Evolutionary conservation across 2,797 vertebrate species (phyloP).

Genomic region (Poeciliopsis gracilis): DNA sequence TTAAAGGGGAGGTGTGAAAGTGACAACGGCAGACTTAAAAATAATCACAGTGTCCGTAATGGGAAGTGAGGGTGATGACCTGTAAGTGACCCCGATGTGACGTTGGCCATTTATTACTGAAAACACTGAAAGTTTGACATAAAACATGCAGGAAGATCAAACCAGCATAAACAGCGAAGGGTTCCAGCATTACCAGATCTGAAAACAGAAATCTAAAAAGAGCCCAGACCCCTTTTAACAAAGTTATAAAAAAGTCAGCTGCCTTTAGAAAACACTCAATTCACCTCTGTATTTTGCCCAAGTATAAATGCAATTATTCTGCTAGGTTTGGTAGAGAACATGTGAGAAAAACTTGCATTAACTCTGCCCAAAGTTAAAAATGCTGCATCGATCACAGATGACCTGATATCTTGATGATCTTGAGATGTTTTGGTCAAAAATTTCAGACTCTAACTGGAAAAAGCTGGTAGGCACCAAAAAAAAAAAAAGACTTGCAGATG

Average conservation of each 20-base stretch:
- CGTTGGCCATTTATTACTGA: not conserved
- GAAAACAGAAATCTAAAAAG: not conserved
- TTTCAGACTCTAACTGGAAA: not conserved
- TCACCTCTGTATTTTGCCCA: not conserved
- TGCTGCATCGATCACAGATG: not conserved
- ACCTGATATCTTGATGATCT: not conserved
- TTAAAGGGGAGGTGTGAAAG: slow-evolving; percentile 23
- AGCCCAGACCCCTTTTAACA: not conserved
- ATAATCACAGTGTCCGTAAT: not conserved
- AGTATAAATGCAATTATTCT: not conserved
- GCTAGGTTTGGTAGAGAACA: not conserved
- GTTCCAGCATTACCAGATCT: not conserved
- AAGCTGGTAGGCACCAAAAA: not conserved
- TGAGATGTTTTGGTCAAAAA: not conserved
- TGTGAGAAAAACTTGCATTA: not conserved
- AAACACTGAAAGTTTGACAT: not conserved
- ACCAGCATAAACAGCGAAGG: not conserved
- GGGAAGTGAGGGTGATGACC: not conserved
- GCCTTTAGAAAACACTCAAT: not conserved
- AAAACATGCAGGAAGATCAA: not conserved
- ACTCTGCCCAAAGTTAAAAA: not conserved
- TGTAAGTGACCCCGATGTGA: slow-evolving; percentile 5
- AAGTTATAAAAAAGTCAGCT: not conserved
- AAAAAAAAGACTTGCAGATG: not conserved
- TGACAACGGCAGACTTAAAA: slow-evolving; percentile 12